Conservation (phyloP, 2,888 invertebrate genomes). For the Eristalis intricaria region DNA sequence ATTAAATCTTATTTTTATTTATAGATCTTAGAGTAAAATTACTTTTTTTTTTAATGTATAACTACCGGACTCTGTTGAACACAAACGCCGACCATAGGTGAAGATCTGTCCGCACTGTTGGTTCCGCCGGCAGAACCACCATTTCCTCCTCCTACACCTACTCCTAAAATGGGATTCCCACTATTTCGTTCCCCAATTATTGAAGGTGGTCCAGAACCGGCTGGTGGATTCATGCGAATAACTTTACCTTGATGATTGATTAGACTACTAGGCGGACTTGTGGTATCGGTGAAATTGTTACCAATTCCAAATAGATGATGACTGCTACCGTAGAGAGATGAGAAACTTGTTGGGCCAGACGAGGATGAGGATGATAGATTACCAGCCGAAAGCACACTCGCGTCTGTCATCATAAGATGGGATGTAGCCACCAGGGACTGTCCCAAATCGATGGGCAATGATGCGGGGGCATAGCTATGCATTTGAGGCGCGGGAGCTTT, state of each 20-base stretch:
- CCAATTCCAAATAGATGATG: conserved; percentile 74
- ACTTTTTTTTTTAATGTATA: conserved; percentile 84
- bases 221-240: conserved; percentile 66
- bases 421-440: conserved; percentile 78
- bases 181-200: conserved; percentile 52
- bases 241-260: conserved; percentile 65
- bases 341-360: conserved; percentile 75
- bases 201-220: conserved; percentile 47
- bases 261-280: conserved; percentile 58
- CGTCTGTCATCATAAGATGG: conserved; percentile 80
- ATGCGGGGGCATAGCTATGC: conserved; percentile 79
- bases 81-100: conserved; percentile 94
- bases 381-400: conserved; percentile 79
- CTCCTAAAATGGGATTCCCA: conserved; percentile 51
- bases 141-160: conserved; percentile 53
- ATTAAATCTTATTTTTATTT: background rate
- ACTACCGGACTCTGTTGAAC: conserved; percentile 96
- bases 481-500: conserved; percentile 72
- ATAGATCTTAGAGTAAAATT: background rate
- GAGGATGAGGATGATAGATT: conserved; percentile 59
- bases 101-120: conserved; percentile 83
- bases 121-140: conserved; percentile 69
- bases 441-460: conserved; percentile 79
- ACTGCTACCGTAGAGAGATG: conserved; percentile 70
- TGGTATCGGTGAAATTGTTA: conserved; percentile 65